Base-by-base conservation (phyloP, 1,140 invertebrate species). In the Myzus persicae region DNA sequence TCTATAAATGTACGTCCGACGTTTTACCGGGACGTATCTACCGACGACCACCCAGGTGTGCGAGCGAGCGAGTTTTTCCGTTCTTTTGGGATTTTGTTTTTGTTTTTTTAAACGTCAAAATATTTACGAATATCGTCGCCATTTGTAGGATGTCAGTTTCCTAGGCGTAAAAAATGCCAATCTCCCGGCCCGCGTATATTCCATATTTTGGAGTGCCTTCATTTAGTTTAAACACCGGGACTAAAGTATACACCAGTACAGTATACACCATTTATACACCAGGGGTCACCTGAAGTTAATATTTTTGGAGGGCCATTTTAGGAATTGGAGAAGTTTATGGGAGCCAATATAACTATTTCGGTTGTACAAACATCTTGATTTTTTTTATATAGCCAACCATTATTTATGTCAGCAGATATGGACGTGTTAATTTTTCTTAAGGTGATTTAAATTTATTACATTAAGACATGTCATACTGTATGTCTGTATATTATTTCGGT, bases 21-120 rank as follows among this genome's bases (percentile, higher is more conserved):
- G 84, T 44, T 44, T 40, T 85, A 85, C 26, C 11, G 40, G 40
- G 24, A 76, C 59, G 84, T 26, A 42, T 11, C 22, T 84, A 46
- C 42, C 31, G 44, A 46, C 85, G 85, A 87, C 85, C 85, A 87
- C 85, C 85, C 85, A 87, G 44, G 85, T 87, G 44, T 38, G 42
- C 44, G 42, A n/a, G 26, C 4, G 7, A 24, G 2, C 18, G 2
- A n/a, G 31, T 76, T 76, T 46, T 87, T n/a, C 44, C 1, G 31
- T 87, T 46, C 20, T 38, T 38, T 82, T 22, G 36, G 36, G 2
- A 24, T 82, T 82, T 82, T 81, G n/a, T 38, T 82, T 82, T 2
- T 38, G 36, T 82, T 38, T 82, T 38, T 36, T 18, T 14, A 85
- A 85, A 85, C 38, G 40, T 85, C 26, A 85, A 44, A 42, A 85